Conservation (phyloP, 2,113 vertebrate species). For the Ammospiza caudacuta region DNA sequence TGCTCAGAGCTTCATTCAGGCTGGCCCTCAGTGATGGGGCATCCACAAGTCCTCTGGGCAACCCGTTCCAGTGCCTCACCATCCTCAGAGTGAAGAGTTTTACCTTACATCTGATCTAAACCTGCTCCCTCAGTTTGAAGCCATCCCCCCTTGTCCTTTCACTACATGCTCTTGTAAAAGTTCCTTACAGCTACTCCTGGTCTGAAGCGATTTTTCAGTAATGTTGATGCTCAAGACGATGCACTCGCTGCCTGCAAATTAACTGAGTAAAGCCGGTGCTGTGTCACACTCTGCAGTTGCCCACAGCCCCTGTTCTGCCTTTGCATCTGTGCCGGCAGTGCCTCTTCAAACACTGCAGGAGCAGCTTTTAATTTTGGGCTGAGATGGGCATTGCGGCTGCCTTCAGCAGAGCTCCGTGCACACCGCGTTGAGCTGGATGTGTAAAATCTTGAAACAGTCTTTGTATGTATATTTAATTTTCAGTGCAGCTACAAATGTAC, state of each 20-base stretch:
- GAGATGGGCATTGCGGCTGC: accelerated
- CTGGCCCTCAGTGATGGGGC: no score
- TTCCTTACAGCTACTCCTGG: accelerated
- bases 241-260: background rate
- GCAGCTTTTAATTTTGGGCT: background rate
- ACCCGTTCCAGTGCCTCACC: background rate
- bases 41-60: background rate
- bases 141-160: background rate
- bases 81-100: background rate
- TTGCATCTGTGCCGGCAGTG: accelerated
- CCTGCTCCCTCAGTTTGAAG: background rate
- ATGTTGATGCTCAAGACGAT: accelerated
- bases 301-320: accelerated
- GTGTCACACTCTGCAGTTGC: accelerated
- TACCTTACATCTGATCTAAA: background rate
- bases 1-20: background rate
- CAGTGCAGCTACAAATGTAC: background rate
- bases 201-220: background rate
- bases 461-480: accelerated
- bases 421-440: accelerated
- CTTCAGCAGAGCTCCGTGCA: accelerated
- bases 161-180: background rate
- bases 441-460: background rate
- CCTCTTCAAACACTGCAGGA: background rate
- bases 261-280: background rate